Base-by-base conservation (phyloP, 2,888 invertebrate species). In the Noctuana brunneofusca region DNA sequence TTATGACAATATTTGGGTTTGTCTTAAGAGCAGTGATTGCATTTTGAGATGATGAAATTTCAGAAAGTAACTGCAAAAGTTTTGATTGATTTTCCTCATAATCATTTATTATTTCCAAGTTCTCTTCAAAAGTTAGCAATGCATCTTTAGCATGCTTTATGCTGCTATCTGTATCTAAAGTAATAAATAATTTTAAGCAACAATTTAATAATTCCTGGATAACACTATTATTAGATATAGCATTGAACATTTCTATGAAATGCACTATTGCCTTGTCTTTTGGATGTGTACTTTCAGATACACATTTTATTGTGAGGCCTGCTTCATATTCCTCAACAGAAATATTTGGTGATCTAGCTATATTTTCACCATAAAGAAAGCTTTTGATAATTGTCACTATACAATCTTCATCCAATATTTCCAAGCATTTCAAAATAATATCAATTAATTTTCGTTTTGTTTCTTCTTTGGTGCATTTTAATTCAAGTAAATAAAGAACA, bases 1-100 rank as follows among this genome's bases (percentile, higher is more conserved):
- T 75, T 1, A 92, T 73, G 3, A 93, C 84, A 66, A 84, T 78
- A 9, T 73, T 67, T 3, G 93, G 92, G 67, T 89, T 83, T 18
- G 78, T 74, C 74, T 86, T 92, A 43, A 93, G 77, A 57, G 79
- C 71, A 55, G 75, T 75, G 43, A 91, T 80, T 30, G 93, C 78
- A 71, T 84, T 83, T 58, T 87, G 81, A 66, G 86, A 84, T 63
- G 86, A 85, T 2, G 92, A 82, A 74, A 94, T 81, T 70, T 90
- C 88, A 63, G 92, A 88, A 20, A 94, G 80, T 46, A 93, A 68
- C 63, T 92, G 91, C 38, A 93, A 87, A 64, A 92, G 84, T 3
- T 81, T 73, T 24, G 89, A 75, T 78, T 92, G 92, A 55, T 87
- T 79, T 67, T 81, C 77, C 79, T 89, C 82, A 65, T 72, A 66